These are phyloP conservation scores for Formica exsecta DNA, from an alignment of 1,140 invertebrate genomes.

Conservation along the genomic window DNA sequence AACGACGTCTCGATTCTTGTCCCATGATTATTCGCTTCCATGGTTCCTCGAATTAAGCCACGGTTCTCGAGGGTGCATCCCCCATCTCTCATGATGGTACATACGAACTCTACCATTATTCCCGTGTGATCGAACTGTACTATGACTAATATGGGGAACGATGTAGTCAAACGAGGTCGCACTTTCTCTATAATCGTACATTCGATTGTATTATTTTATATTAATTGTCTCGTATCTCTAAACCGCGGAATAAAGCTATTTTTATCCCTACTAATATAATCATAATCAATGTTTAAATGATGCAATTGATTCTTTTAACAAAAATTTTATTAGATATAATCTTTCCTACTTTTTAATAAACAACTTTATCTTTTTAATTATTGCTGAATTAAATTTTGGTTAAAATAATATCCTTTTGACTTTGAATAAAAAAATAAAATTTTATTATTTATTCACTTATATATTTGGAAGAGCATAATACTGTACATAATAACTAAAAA, in stretches of 20 bases:
- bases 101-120: conserved; percentile 24
- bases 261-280: not conserved
- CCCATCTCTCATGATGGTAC: conserved; percentile 21
- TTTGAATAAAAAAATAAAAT: not conserved
- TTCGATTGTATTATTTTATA: conserved; percentile 15
- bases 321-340: not conserved
- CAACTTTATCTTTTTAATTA: not conserved
- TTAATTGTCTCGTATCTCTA: not conserved
- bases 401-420: not conserved
- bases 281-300: not conserved
- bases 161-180: conserved; percentile 6
- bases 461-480: not conserved
- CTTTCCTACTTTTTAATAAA: not conserved
- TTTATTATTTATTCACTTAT: not conserved
- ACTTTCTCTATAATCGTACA: conserved; percentile 5
- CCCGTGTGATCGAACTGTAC: conserved; percentile 57
- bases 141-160: conserved; percentile 60
- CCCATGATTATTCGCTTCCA: conserved; percentile 59
- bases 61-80: conserved; percentile 47
- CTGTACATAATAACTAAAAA: not conserved
- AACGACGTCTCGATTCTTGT: conserved; percentile 33
- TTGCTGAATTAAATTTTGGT: not conserved
- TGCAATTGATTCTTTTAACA: not conserved
- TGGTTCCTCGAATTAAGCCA: conserved; percentile 26
- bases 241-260: not conserved